Base-by-base conservation (phyloP, 2,797 vertebrate species). In the Paedocypris micromegethes region DNA sequence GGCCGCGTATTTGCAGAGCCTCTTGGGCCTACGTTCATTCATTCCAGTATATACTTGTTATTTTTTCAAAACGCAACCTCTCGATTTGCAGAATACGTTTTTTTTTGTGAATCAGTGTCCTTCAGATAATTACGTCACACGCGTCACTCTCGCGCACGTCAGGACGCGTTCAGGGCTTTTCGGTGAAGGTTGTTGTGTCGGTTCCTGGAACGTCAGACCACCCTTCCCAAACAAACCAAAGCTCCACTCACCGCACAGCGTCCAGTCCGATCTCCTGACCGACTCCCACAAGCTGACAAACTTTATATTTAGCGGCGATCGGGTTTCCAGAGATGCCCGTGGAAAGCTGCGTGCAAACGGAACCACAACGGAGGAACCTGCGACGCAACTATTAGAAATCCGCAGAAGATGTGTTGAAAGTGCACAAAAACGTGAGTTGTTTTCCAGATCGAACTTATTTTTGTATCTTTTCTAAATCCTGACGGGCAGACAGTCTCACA, bases 231-330 rank as follows among this genome's bases (percentile, higher is more conserved):
- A 52, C 9, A 62, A 37, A 37, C 47, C 2, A 8, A 42, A 5
- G 1, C 38, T 6, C 1, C 38, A 50, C 9, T 23, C 23, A 23
- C 23, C 23, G 2, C 37, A 47, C 51, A 58, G 48, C 48, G 37
- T 59, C 48, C 23, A 45, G 5, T 53, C 52, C 64, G 54, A 68
- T 80, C 72, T 45, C 64, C 54, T 49, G 52, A 53, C 4, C 43
- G 57, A 72, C 72, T 55, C 76, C 60, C 70, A 69, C 72, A 72
- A 77, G 81, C 80, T 79, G 78, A 58, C 75, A 78, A 50, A 58
- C 53, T 45, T 86, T 89, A 89, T 91, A 89, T 90, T 89, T 90
- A 90, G 88, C 77, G 46, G 79, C 43, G 82, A 84, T 88, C 83
- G 54, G 79, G 84, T 88, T 87, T 85, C 85, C 83, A 23, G 23